Evolutionary conservation across 2,113 vertebrate genomes (phyloP).

Genomic region (Porphyrio hochstetteri): DNA sequence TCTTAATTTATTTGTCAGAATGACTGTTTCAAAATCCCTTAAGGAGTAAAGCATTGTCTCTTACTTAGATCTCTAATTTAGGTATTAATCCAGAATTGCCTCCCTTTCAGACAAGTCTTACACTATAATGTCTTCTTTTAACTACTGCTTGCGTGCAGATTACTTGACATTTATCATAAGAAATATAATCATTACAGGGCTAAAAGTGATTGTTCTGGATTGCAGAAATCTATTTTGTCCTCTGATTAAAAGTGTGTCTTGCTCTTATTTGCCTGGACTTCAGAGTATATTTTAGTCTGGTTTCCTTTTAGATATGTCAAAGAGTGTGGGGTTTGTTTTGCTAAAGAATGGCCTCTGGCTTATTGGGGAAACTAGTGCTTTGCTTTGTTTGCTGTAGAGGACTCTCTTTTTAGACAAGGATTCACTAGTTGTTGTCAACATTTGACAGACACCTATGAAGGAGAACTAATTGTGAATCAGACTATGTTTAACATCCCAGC

Average conservation of each 20-base stretch:
- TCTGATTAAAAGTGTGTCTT: background rate
- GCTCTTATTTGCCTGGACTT: background rate
- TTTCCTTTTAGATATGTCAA: background rate
- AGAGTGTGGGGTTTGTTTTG: background rate
- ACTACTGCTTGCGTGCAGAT: background rate
- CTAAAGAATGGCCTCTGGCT: background rate
- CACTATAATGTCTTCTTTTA: background rate
- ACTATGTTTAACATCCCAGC: background rate
- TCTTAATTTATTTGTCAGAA: background rate
- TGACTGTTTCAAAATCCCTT: background rate
- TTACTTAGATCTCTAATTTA: background rate
- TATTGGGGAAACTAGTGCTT: background rate
- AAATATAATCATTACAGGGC: background rate
- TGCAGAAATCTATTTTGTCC: background rate
- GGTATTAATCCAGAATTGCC: background rate
- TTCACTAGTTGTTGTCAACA: background rate
- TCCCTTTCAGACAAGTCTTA: background rate
- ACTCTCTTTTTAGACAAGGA: background rate
- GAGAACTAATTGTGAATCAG: background rate
- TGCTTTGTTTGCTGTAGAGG: background rate
- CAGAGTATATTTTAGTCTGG: background rate
- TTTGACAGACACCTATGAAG: background rate
- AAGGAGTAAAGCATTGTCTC: background rate
- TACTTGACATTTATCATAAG: background rate
- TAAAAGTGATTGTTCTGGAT: constrained; percentile 7